Percentiles rank a stretch among this genome's conserved stretches.
phyloP scores from a whole-genome alignment of 2,797 vertebrate genomes.

The Salmo trutta region DNA sequence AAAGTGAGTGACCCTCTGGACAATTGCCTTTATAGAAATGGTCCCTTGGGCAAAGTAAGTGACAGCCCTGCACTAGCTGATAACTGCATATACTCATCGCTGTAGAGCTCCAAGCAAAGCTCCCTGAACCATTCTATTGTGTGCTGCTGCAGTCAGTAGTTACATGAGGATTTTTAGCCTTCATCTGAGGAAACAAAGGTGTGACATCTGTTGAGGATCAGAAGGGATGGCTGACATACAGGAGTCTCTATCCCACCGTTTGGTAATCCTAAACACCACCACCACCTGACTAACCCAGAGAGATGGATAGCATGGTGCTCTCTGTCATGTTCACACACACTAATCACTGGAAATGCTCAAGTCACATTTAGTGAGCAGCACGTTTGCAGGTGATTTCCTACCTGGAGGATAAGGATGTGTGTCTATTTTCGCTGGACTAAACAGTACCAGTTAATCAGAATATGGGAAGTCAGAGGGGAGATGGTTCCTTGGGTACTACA shows the following conservation, averaged over 20 bases:
- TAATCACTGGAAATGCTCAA: not conserved
- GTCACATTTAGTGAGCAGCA: not conserved
- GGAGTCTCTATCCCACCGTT: not conserved
- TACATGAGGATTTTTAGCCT: not conserved
- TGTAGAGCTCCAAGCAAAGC: constrained; percentile 27
- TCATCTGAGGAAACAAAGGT: not conserved
- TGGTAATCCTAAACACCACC: not conserved
- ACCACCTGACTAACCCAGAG: not conserved
- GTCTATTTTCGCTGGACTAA: not conserved
- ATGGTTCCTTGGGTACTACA: not conserved
- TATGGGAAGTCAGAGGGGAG: not conserved
- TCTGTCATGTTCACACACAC: not conserved
- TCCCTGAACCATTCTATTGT: not conserved
- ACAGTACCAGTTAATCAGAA: not conserved
- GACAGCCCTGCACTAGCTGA: not conserved
- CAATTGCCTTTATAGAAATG: not conserved
- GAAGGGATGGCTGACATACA: not conserved
- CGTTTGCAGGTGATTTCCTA: not conserved
- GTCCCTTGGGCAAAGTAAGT: not conserved
- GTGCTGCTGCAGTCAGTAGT: not conserved
- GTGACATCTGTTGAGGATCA: constrained; percentile 4
- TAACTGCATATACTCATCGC: not conserved
- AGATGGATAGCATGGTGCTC: no score
- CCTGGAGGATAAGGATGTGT: not conserved
- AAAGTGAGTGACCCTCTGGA: not conserved